phyloP scores from a whole-genome alignment of 1,140 invertebrate genomes.

The Camponotus pennsylvanicus region DNA sequence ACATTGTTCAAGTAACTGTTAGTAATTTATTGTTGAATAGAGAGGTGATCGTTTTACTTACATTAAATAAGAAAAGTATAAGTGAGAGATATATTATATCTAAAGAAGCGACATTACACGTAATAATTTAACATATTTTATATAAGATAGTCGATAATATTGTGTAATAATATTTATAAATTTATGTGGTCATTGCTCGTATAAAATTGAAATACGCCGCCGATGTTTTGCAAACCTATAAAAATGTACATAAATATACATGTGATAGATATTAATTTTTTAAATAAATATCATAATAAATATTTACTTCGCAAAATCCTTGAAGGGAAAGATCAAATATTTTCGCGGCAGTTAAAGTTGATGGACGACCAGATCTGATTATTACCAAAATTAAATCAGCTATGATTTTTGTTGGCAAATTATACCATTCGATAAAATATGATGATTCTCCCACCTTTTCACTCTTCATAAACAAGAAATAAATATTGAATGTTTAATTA shows the following conservation, averaged over 20 bases:
- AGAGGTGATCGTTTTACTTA: not conserved
- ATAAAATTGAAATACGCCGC: slow-evolving; percentile 81
- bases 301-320: slow-evolving; percentile 77
- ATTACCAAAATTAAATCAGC: slow-evolving; percentile 74
- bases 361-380: slow-evolving; percentile 71
- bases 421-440: slow-evolving; percentile 76
- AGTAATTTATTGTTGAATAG: slow-evolving; percentile 36
- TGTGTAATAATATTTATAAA: not conserved
- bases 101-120: not conserved
- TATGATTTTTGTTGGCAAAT: slow-evolving; percentile 72
- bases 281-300: not conserved
- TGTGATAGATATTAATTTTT: not conserved
- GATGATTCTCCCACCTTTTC: slow-evolving; percentile 69
- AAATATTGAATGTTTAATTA: not conserved
- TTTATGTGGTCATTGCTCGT: slow-evolving; percentile 67
- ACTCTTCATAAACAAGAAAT: slow-evolving; percentile 64
- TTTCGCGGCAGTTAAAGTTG: slow-evolving; percentile 76
- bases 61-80: not conserved
- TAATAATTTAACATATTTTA: slow-evolving; percentile 5
- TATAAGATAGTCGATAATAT: not conserved
- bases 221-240: slow-evolving; percentile 80
- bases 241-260: not conserved
- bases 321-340: slow-evolving; percentile 77
- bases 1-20: not conserved
- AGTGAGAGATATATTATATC: not conserved